Evolutionary conservation across 1,140 invertebrate species (phyloP).

Genomic region (Hestina assimilis): DNA sequence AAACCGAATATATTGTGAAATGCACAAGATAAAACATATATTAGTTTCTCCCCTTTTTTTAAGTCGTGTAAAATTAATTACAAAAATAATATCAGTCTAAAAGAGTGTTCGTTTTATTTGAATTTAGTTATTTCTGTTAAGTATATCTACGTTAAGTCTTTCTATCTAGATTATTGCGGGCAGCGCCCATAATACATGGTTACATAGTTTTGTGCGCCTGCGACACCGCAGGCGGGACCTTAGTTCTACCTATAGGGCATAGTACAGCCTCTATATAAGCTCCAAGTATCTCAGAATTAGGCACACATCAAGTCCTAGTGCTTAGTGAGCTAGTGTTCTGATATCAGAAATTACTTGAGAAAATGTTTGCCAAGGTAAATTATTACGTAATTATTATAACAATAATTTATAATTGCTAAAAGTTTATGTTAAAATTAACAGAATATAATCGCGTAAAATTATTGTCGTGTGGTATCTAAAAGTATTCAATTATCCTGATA

Average conservation of each 20-base stretch:
- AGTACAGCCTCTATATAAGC: constrained; percentile 64
- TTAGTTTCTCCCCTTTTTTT: too few relatives aligned
- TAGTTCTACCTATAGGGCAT: constrained; percentile 60
- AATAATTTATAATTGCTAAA: background rate
- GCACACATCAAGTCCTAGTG: constrained; percentile 65
- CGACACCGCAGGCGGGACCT: constrained; percentile 47
- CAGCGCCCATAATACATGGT: constrained; percentile 58
- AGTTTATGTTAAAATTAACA: too few relatives aligned
- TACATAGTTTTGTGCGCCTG: constrained; percentile 44
- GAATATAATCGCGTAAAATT: too few relatives aligned
- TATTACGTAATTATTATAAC: background rate
- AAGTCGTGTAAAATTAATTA: too few relatives aligned
- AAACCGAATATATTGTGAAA: too few relatives aligned
- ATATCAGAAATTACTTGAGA: constrained; percentile 48
- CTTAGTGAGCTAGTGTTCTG: constrained; percentile 55
- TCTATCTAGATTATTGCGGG: constrained; percentile 51
- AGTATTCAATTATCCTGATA: too few relatives aligned
- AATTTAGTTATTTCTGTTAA: background rate
- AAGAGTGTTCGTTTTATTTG: too few relatives aligned
- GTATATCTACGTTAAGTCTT: constrained; percentile 34
- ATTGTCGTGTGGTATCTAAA: too few relatives aligned
- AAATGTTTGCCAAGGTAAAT: constrained; percentile 72
- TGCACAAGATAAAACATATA: too few relatives aligned
- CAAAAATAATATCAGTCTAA: too few relatives aligned
- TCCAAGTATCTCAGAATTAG: constrained; percentile 60